Base-by-base conservation (phyloP, 2,113 vertebrate genomes). In the Forbesichthys agassizii region DNA sequence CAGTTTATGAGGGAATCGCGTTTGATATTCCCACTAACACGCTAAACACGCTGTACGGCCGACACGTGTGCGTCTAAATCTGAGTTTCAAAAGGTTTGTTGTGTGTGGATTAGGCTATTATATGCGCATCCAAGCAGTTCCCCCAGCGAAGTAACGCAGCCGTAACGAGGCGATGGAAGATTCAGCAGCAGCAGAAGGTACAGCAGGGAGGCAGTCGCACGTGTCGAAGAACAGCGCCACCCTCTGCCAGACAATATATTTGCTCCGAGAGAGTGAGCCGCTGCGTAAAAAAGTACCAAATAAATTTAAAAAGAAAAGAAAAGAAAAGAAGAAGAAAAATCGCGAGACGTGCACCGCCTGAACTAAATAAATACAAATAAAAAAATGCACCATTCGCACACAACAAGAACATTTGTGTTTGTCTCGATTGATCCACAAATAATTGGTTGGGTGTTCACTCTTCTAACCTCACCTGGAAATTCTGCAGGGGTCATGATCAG, bases 1-100 rank as follows among this genome's bases (percentile, higher is more conserved):
- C 87, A 89, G 86, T 84, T 87, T 74, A 76, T 82, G 10, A 83
- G 33, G 72, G 80, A 80, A 84, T 86, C 81, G 83, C 84, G 86
- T 87, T 73, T 70, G 79, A 77, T 82, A 72, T 82, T 65, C 76
- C 56, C 52, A 53, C 64, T 73, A 52, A 61, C 64, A 82, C 67
- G 75, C 63, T 74, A 66, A 61, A 69, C 69, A 69, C 71, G 69
- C 71, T 72, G 59, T 47, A 12, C 18, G 56, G 1, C 11, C 18
- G 11, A 20, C 73, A 68, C 69, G 57, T 61, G 12, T 77, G 66
- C 66, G 69, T 20, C 5, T 36, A 69, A 84, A 68, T 49, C 48
- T 64, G 60, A 5, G 61, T 63, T 78, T 3, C 58, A 13, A 64
- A 51, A 63, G 54, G 33, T 65, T 71, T 82, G 69, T 77, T 69